Evolutionary conservation across 2,888 invertebrate genomes (phyloP).

Genomic region (Seira ritae): DNA sequence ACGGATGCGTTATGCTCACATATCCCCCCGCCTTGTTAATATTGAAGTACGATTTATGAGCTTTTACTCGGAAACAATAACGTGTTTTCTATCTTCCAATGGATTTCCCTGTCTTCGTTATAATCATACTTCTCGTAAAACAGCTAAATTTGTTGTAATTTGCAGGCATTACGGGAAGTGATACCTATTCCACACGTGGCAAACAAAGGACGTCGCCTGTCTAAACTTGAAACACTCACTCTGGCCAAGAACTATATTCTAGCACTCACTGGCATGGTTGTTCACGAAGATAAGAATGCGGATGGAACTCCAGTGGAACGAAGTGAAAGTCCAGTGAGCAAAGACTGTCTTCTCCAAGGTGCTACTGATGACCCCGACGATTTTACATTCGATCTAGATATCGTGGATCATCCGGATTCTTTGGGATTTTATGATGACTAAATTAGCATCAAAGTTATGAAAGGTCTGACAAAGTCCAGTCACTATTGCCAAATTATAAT

Average conservation of each 20-base stretch:
- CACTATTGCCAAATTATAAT: neutral
- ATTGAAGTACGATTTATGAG: conserved; percentile 8
- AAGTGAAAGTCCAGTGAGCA: conserved; percentile 72
- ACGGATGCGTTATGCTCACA: neutral
- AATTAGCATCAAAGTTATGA: conserved; percentile 13
- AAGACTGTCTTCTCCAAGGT: conserved; percentile 73
- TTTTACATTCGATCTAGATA: conserved; percentile 73
- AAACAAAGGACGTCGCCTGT: conserved; percentile 72
- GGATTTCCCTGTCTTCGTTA: neutral
- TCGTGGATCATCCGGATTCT: conserved; percentile 73
- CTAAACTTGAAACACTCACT: conserved; percentile 73
- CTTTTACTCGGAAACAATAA: conserved; percentile 13
- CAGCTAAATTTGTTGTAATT: conserved; percentile 27
- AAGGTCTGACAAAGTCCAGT: neutral
- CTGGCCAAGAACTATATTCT: conserved; percentile 74
- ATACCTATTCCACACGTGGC: conserved; percentile 73
- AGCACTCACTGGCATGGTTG: conserved; percentile 73
- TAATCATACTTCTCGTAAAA: neutral
- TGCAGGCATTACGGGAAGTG: conserved; percentile 73
- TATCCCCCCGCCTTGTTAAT: neutral
- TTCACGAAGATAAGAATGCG: conserved; percentile 70
- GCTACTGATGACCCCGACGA: conserved; percentile 72
- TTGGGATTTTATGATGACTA: conserved; percentile 73
- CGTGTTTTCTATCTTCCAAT: neutral
- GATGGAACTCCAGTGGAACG: conserved; percentile 64